Base-by-base conservation (phyloP, 1,140 invertebrate species). In the Cherax quadricarinatus region DNA sequence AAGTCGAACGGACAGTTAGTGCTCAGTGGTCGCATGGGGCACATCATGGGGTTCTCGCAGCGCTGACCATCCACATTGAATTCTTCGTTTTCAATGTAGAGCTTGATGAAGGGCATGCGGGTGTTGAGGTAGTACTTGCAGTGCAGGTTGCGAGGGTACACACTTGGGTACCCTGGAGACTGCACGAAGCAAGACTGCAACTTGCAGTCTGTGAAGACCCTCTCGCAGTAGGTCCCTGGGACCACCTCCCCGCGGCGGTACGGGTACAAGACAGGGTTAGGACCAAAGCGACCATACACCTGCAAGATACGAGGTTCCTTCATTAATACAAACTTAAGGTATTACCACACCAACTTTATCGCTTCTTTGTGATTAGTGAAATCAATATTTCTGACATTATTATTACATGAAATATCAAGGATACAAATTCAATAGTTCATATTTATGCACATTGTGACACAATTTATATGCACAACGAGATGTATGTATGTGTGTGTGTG, bases 1-100 rank as follows among this genome's bases (percentile, higher is more conserved):
- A 98, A 98, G 94, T 99, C 98, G 95, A 97, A 98, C 0, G 98
- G 98, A 95, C 98, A 99, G 96, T 96, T 96, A 92, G 97, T 98
- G 62, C 97, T 97, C 78, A 98, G 98, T 1, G 98, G 97, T 92
- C 98, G 96, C 96, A 98, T 98, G 18, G 98, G 98, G 94, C 98
- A 99, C 4, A 98, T 98, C 97, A 99, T 98, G 92, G 98, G 98
- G 95, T 98, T 98, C 95, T 98, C 98, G 94, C 98, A 99, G 84
- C 98, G 96, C 94, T 98, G 98, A 0, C 98, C 98, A 94, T 98
- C 98, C 88, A 99, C 98, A 94, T 98, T 98, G 95, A 99, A 98
- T 95, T 98, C 97, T 94, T 98, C 98, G 94, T 98, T 98, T 95
- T 98, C 98, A 93, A 98, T 98, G 95, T 98, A 98, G 62, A 98